These are phyloP conservation scores for Eurytoma adleriae DNA, from an alignment of 2,888 invertebrate genomes.

Conservation along the genomic window DNA sequence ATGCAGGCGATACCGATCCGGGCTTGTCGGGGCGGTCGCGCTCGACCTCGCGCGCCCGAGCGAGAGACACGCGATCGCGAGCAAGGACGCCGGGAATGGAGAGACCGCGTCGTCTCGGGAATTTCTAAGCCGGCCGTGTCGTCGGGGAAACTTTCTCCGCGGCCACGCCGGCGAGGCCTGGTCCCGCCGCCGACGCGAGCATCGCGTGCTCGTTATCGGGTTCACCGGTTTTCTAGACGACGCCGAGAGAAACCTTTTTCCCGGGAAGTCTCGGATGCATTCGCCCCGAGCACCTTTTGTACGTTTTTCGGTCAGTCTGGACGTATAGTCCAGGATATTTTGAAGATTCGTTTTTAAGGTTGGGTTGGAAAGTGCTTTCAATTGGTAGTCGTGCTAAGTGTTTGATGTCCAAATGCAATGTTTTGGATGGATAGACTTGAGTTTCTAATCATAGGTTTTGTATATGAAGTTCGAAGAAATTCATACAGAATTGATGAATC, in stretches of 20 bases:
- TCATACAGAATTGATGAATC: too few species aligned
- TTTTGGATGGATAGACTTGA: too few species aligned
- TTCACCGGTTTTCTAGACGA: conserved; percentile 11
- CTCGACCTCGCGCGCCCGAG: background rate
- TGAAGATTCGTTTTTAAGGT: too few species aligned
- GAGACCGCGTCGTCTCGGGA: background rate
- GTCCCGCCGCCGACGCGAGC: background rate
- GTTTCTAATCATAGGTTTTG: too few species aligned
- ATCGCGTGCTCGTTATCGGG: background rate
- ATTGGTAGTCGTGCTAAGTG: too few species aligned
- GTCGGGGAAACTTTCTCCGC: background rate
- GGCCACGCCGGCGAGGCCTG: conserved; percentile 26
- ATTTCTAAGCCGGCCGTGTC: conserved; percentile 29
- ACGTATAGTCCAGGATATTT: too few species aligned
- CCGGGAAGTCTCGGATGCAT: background rate
- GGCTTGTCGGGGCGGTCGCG: background rate
- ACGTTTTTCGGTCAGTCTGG: too few species aligned
- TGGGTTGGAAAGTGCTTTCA: too few species aligned
- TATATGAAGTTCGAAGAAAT: too few species aligned
- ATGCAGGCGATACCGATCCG: background rate
- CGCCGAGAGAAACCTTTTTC: background rate
- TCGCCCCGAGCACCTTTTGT: background rate
- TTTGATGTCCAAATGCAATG: too few species aligned
- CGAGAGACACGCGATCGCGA: conserved; percentile 16
- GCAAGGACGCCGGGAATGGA: conserved; percentile 39